Conservation (phyloP, 2,888 invertebrate species). For the Lordiphosa fenestrarum region DNA sequence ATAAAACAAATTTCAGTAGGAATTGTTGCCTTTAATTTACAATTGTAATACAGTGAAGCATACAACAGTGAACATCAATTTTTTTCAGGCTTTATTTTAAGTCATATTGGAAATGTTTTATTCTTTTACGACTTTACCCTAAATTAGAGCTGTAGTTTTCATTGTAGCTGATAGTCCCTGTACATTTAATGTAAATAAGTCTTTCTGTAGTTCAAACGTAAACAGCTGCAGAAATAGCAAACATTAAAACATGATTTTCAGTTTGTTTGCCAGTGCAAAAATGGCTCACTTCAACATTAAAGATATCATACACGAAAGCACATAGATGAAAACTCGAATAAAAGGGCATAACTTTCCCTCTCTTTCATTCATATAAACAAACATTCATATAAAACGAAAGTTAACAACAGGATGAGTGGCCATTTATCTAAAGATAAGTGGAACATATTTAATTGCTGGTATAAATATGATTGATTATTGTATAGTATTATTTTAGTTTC, state of each 20-base stretch:
- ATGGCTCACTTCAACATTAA: conserved; percentile 31
- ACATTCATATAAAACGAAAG: conserved; percentile 10
- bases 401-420: conserved; percentile 39
- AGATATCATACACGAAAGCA: neutral
- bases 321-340: neutral
- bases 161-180: neutral
- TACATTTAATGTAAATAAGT: neutral
- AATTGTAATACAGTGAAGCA: neutral
- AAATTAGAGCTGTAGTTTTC: too few relatives aligned
- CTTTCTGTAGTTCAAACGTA: conserved; percentile 5
- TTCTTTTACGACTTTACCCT: too few relatives aligned
- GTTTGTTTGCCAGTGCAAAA: conserved; percentile 32
- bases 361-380: too few relatives aligned
- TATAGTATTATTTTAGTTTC: too few relatives aligned
- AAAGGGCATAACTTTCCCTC: neutral
- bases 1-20: conserved; percentile 23
- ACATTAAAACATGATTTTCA: conserved; percentile 41
- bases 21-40: conserved; percentile 14
- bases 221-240: conserved; percentile 45
- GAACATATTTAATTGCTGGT: conserved; percentile 60
- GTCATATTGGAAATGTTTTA: neutral
- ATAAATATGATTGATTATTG: too few relatives aligned
- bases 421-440: conserved; percentile 67
- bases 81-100: too few relatives aligned
- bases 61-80: too few relatives aligned